phyloP scores from a whole-genome alignment of 2,888 invertebrate species.

The Pseudanteris insignis region DNA sequence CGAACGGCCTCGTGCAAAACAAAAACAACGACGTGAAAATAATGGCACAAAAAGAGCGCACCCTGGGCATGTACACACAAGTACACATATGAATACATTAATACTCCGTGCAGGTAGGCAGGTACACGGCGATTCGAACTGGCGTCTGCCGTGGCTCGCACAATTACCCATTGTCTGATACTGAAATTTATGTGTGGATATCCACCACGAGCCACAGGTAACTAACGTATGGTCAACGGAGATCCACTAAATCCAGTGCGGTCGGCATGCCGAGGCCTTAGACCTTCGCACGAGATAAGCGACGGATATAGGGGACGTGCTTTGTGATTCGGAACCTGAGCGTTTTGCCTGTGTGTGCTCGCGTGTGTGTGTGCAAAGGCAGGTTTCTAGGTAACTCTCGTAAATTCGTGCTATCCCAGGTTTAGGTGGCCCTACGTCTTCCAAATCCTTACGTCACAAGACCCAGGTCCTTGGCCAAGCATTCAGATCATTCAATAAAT shows the following conservation, averaged over 20 bases:
- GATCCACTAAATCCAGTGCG: conserved; percentile 54
- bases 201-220: conserved; percentile 54
- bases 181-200: conserved; percentile 65
- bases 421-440: conserved; percentile 43
- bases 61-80: conserved; percentile 19
- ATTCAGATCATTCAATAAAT: conserved; percentile 30
- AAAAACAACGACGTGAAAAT: conserved; percentile 8
- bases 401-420: conserved; percentile 47
- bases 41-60: conserved; percentile 11
- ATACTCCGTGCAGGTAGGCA: conserved; percentile 38
- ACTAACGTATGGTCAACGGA: conserved; percentile 58
- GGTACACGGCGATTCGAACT: conserved; percentile 48
- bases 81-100: conserved; percentile 42
- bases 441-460: conserved; percentile 39
- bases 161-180: conserved; percentile 67
- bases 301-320: conserved; percentile 56
- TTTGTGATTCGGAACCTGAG: conserved; percentile 61
- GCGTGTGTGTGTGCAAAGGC: conserved; percentile 47
- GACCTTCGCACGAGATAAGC: conserved; percentile 48
- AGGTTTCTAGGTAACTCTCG: conserved; percentile 48
- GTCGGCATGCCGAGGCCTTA: conserved; percentile 59
- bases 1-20: conserved; percentile 28
- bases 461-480: conserved; percentile 18
- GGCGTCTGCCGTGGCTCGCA: conserved; percentile 57
- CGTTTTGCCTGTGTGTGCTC: too few relatives aligned